These are phyloP conservation scores for Amniataba percoides DNA, from an alignment of 2,797 vertebrate species.

Conservation along the genomic window DNA sequence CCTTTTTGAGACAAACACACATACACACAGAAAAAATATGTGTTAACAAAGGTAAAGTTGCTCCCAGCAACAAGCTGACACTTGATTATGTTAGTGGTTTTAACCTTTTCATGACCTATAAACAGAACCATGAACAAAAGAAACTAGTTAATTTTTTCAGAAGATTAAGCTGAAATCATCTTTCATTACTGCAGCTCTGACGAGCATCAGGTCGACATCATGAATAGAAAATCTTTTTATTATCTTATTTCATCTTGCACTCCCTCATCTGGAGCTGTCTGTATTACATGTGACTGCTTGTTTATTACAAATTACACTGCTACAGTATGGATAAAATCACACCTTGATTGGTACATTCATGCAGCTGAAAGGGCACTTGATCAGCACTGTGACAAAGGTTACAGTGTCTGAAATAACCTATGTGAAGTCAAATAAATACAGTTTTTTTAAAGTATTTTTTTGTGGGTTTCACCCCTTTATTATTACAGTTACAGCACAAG, in stretches of 20 bases:
- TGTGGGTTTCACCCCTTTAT: too few species aligned
- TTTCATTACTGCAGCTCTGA: slow-evolving; percentile 24
- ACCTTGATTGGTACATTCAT: slow-evolving; percentile 51
- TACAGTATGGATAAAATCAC: slow-evolving; percentile 26
- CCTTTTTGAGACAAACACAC: too few species aligned
- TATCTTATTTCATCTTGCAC: slow-evolving; percentile 17
- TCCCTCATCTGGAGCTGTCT: slow-evolving; percentile 6
- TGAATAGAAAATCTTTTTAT: slow-evolving; percentile 40
- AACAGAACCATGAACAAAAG: neutral
- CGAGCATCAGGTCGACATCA: slow-evolving; percentile 17
- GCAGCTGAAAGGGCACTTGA: slow-evolving; percentile 36
- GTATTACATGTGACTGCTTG: slow-evolving; percentile 12
- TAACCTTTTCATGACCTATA: neutral
- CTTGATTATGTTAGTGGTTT: too few species aligned
- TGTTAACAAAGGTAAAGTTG: too few species aligned
- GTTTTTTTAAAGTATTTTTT: too few species aligned
- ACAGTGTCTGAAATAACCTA: neutral
- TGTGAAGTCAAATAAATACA: neutral
- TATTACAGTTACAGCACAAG: too few species aligned
- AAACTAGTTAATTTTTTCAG: neutral
- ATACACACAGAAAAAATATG: too few species aligned
- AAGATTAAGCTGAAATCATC: slow-evolving; percentile 5
- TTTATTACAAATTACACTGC: slow-evolving; percentile 36
- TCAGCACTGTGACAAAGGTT: neutral
- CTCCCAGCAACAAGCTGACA: neutral